phyloP scores from a whole-genome alignment of 2,888 invertebrate genomes.

The Schrankia costaestrigalis region DNA sequence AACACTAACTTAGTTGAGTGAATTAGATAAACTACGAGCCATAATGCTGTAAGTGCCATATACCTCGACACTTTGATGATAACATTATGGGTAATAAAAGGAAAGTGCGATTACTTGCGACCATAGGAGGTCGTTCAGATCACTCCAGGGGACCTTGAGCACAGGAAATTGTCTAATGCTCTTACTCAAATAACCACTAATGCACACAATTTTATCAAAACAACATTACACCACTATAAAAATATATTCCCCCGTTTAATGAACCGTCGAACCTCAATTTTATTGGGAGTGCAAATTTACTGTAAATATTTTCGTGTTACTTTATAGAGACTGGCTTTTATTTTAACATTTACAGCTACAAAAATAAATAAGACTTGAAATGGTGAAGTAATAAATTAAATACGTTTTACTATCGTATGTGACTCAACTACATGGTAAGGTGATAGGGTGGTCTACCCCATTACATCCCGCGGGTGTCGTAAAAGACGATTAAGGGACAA shows the following conservation, averaged over 20 bases:
- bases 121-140: constrained; percentile 49
- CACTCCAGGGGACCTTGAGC: constrained; percentile 46
- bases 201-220: constrained; percentile 33
- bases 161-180: constrained; percentile 60
- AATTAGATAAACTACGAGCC: constrained; percentile 35
- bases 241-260: too few species aligned
- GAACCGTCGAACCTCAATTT: constrained; percentile 28
- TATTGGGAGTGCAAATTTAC: constrained; percentile 17
- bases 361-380: constrained; percentile 7
- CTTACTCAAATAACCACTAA: constrained; percentile 52
- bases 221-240: constrained; percentile 21
- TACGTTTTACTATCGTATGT: constrained; percentile 6
- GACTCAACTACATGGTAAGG: constrained; percentile 3
- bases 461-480: constrained; percentile 3
- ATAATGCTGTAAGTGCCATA: constrained; percentile 31
- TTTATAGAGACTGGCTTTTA: constrained; percentile 4
- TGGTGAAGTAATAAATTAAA: constrained; percentile 7
- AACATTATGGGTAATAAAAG: constrained; percentile 55
- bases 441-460: constrained; percentile 6
- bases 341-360: constrained; percentile 2
- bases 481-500: constrained; percentile 3
- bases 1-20: constrained; percentile 36
- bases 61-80: constrained; percentile 43
- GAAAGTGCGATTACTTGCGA: constrained; percentile 52
- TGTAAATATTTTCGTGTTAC: constrained; percentile 3